Percentiles rank a stretch among this genome's conserved stretches.
Conservation (phyloP, 2,113 vertebrate species). For the Loxodonta africana region DNA sequence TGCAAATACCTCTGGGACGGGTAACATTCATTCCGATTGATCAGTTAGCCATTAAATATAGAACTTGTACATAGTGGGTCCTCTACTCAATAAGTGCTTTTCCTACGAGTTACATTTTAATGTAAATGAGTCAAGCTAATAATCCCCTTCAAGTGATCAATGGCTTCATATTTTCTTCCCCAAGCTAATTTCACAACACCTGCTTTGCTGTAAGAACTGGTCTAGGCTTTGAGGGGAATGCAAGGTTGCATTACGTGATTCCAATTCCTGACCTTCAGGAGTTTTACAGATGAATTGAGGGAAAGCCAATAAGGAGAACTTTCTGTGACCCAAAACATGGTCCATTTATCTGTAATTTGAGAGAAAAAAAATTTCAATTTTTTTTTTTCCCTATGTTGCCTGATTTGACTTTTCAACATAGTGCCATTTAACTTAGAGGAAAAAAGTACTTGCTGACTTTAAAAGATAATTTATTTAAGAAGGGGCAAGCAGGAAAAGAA, state of each 20-base stretch:
- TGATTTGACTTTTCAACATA: not conserved
- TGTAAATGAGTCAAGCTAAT: not conserved
- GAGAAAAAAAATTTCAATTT: not conserved
- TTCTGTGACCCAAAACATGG: not conserved
- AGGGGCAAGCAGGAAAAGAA: not conserved
- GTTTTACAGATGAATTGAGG: conserved; percentile 1
- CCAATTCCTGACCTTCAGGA: not conserved
- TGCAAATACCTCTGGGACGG: conserved; percentile 29
- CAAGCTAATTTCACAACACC: not conserved
- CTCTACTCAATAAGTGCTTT: not conserved
- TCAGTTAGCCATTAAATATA: not conserved
- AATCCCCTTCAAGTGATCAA: not conserved
- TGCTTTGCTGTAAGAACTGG: not conserved
- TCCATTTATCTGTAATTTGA: not conserved
- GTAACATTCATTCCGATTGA: not conserved
- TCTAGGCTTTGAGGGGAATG: not conserved
- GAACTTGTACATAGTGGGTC: not conserved
- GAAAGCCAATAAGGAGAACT: not conserved
- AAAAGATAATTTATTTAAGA: not conserved
- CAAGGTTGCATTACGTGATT: not conserved
- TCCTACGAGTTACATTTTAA: conserved; percentile 6
- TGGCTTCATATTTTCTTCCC: not conserved
- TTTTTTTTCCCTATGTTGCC: not conserved
- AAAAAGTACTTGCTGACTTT: not conserved
- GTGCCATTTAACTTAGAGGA: not conserved